Base-by-base conservation (phyloP, 2,797 vertebrate species). In the Heteromormyrus szaboi region DNA sequence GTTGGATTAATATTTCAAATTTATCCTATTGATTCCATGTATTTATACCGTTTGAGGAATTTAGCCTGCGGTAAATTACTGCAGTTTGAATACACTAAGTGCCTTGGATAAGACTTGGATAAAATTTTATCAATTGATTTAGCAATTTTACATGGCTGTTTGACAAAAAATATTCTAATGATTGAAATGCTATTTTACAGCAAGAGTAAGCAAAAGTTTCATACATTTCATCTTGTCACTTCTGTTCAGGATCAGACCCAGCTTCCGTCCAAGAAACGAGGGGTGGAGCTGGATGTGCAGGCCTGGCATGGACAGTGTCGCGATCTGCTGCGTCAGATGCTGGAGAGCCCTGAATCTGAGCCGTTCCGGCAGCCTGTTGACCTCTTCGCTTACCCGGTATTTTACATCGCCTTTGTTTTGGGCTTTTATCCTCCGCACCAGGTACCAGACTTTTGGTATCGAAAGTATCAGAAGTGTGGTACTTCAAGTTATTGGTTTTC, bases 291-390 rank as follows among this genome's bases (percentile, higher is more conserved):
- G 90, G 97, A 97, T 88, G 94, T 95, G 6, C 96, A 94, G 88
- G 95, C 94, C 8, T 99, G 99, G 99, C 95, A 92, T 4, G 93
- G 94, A 72, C 97, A 98, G 3, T 99, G 98, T 93, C 94, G 95
- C 91, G 97, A 99, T 76, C 94, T 99, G 62, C 86, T 98, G 89
- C 97, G 96, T 76, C 95, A 97, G 46, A 98, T 99, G 95, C 96
- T 97, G 33, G 93, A 95, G 88, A 96, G 97, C n/a, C 94, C 96
- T 12, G 98, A 99, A 91, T 99, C 98, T 0, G 96, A 97, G 90
- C 97, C 98, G 0, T 99, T 99, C 92, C 96, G 97, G 44, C 98
- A 97, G 90, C 96, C 98, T 0, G 97, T 97, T 29, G 98, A 99
- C 94, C 95, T 97, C 89, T 97, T 97, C 89, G 96, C 96, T 88